Evolutionary conservation across 2,888 invertebrate species (phyloP), one percentile per base, ranked within the genome.

Genomic region (Atethmia centrago): DNA sequence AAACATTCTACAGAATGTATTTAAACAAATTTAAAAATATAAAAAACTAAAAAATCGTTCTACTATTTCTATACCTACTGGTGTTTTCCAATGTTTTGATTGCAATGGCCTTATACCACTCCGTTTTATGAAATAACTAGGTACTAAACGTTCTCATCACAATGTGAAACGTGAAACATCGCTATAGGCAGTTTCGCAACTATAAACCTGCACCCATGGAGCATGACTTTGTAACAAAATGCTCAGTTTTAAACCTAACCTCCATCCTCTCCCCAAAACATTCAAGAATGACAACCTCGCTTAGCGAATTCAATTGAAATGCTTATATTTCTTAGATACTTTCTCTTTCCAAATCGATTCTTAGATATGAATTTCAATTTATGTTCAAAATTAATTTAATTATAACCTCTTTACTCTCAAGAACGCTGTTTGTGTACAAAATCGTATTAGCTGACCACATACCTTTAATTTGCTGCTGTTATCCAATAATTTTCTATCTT

Each of bases 381-480:
- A 4, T 49, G 3, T 8, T 45, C 9, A 14, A 36, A 14, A 40
- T 45, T 28, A 45, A 55, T 5, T 19, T 2, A 62, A 19, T 2
- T 49, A 82, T 78, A 83, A 83, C 83, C 83, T 85, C 63, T 71
- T 21, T 31, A 42, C 65, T 59, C 14, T 19, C 3, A 55, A 36
- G 19, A 28, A 45, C 28, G 21, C 16, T 8, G 3, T 12, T 49
- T n/a, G 7, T 21, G 0, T 16, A 51, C 3, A 31, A 45, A 59
- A 67, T 42, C 12, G 28, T 16, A 49, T 2, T 40, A 56, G 36
- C 12, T 49, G 45, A n/a, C 19, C 45, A 80, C 83, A 9, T 82
- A 87, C 87, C 85, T 85, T 45, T 3, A 36, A 49, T 55, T 56
- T 74, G 25, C 42, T 71, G 14, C 59, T 40, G 45, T 76, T 67